Conservation (phyloP, 37 sponge, comb jelly and placozoan genomes). For the Lycopodina hypogea region DNA sequence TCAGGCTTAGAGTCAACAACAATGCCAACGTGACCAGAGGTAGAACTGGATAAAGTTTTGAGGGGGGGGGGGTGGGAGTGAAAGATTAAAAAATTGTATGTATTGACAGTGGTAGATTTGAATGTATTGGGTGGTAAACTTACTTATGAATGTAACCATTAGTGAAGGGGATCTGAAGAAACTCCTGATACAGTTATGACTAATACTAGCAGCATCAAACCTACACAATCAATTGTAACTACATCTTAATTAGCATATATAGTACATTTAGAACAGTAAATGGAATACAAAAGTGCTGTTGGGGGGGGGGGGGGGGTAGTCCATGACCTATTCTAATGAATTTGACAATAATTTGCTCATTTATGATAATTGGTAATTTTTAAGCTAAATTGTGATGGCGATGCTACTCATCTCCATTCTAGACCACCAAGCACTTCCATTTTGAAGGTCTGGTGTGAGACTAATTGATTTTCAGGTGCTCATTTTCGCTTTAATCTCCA, state of each 20-base stretch:
- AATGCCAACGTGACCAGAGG: slow-evolving; percentile 37
- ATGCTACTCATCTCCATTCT: too few relatives aligned
- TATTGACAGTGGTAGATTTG: background rate
- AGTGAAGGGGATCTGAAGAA: slow-evolving; percentile 26
- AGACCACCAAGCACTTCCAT: too few relatives aligned
- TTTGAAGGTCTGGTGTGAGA: too few relatives aligned
- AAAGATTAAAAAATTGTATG: background rate
- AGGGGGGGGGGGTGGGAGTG: background rate
- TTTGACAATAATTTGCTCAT: too few relatives aligned
- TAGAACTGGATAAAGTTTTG: slow-evolving; percentile 14
- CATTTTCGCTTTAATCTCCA: too few relatives aligned
- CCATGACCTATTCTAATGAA: too few relatives aligned
- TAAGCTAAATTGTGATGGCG: too few relatives aligned
- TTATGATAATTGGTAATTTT: too few relatives aligned
- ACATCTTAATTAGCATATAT: background rate
- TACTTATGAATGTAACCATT: slow-evolving; percentile 26
- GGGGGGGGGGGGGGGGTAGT: too few relatives aligned
- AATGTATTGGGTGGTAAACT: slow-evolving; percentile 13
- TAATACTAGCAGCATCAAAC: slow-evolving; percentile 37
- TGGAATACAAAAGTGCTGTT: too few relatives aligned
- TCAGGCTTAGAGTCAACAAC: slow-evolving; percentile 45
- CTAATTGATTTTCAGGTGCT: too few relatives aligned
- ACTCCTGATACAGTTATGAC: slow-evolving; percentile 25
- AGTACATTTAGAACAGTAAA: too few relatives aligned
- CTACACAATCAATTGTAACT: slow-evolving; percentile 15